These are phyloP conservation scores for Linnaemya vulpina DNA, from an alignment of 2,888 invertebrate genomes.

Conservation along the genomic window DNA sequence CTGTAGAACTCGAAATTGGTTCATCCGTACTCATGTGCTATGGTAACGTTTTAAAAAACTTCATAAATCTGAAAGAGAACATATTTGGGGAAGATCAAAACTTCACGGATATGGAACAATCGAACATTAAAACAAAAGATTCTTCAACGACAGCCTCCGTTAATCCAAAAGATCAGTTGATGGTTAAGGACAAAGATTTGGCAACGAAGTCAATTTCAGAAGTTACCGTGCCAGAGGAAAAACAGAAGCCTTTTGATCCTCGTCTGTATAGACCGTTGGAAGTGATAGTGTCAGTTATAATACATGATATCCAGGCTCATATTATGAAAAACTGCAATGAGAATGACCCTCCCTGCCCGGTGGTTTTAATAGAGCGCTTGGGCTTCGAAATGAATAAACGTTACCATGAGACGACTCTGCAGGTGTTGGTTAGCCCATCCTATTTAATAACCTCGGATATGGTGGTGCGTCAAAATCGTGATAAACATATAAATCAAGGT, in stretches of 20 bases:
- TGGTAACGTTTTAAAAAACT: constrained; percentile 94
- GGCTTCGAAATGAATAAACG: constrained; percentile 99
- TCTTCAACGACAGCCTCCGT: constrained; percentile 79
- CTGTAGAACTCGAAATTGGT: constrained; percentile 96
- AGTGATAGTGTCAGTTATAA: constrained; percentile 95
- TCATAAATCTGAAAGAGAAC: constrained; percentile 96
- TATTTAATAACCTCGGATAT: constrained; percentile 91
- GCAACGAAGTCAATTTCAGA: constrained; percentile 82
- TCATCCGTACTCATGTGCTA: constrained; percentile 96
- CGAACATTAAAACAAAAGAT: constrained; percentile 83
- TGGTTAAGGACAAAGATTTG: constrained; percentile 78
- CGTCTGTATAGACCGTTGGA: constrained; percentile 94
- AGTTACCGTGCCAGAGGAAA: constrained; percentile 84
- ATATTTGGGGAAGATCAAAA: constrained; percentile 98
- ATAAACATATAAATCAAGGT: constrained; percentile 91
- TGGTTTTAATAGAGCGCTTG: constrained; percentile 93
- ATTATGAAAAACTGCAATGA: constrained; percentile 92
- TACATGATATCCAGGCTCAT: constrained; percentile 98
- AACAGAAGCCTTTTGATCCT: constrained; percentile 90
- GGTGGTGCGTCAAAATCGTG: constrained; percentile 87
- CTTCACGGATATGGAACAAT: constrained; percentile 95
- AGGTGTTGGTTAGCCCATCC: constrained; percentile 94
- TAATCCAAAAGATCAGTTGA: constrained; percentile 81
- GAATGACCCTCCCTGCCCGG: constrained; percentile 95
- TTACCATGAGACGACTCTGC: constrained; percentile 95